Evolutionary conservation across 2,888 invertebrate genomes (phyloP), one percentile per base, ranked within the genome.

Genomic region (Acronicta aceris): DNA sequence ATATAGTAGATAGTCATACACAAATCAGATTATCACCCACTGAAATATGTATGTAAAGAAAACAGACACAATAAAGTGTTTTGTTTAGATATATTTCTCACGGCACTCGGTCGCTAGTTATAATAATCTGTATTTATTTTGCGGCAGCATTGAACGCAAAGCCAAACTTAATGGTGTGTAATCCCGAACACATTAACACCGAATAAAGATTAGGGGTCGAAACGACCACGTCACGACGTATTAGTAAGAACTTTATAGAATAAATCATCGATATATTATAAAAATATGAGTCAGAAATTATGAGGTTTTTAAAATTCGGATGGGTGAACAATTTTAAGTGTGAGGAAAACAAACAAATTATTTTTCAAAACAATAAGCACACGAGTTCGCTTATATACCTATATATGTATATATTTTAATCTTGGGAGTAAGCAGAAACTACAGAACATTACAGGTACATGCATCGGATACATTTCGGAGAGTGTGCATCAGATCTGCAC

Each of bases 91-190:
- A 69, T 78, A 76, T 82, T 89, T 94, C 93, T 85, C 93, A 93
- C 92, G 90, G 80, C 89, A 90, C 90, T 92, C 89, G 89, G 79
- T 73, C 70, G 75, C 71, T 76, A 81, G 85, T 89, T 89, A 85
- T 79, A 84, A 85, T 92, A 92, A 93, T 92, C 92, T 89, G 89
- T 93, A 92, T 94, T 94, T 94, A 93, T 93, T 92, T 84, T 89
- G 89, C 83, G 89, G 89, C 87, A 83, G 79, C 84, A 81, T 81
- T 81, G 70, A 81, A 83, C 81, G 85, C 82, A 83, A 81, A 81
- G 84, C 82, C 85, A 78, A 81, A 87, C 83, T 87, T 89, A 94
- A 94, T 94, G 93, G 92, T 81, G 86, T 85, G 90, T 91, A 90
- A 93, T 89, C 90, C 89, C 78, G 82, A 87, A 84, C 85, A 85